Conservation (phyloP, 2,797 vertebrate genomes). For the Craterocephalus amniculus region DNA sequence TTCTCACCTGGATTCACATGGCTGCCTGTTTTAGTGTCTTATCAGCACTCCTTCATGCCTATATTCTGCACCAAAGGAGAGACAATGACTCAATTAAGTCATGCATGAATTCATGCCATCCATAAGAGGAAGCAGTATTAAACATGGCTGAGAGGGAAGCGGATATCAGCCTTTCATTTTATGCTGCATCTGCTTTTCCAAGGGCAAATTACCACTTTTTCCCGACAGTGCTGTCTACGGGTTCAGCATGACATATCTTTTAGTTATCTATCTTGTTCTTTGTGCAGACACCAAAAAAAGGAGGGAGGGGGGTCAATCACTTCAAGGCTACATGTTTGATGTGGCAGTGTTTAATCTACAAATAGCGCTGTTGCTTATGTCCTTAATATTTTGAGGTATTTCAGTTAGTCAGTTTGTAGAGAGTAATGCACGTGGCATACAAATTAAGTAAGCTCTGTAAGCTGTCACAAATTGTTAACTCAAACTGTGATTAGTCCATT, state of each 20-base stretch:
- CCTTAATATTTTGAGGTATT: background rate
- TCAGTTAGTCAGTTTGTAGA: background rate
- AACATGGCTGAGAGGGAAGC: constrained; percentile 32
- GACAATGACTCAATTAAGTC: constrained; percentile 64
- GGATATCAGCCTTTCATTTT: constrained; percentile 29
- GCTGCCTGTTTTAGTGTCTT: constrained; percentile 62
- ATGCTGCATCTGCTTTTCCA: constrained; percentile 46
- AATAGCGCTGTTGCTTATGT: background rate
- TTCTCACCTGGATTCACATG: constrained; percentile 41
- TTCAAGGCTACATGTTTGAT: background rate
- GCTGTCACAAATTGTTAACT: background rate
- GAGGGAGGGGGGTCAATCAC: no score
- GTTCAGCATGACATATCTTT: background rate
- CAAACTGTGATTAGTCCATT: background rate
- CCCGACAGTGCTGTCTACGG: background rate
- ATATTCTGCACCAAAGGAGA: constrained; percentile 49
- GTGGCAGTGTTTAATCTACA: background rate
- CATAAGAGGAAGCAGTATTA: constrained; percentile 39
- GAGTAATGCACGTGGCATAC: background rate
- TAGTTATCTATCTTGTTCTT: background rate
- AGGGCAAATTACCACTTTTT: constrained; percentile 29
- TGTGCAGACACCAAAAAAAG: background rate
- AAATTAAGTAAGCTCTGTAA: background rate
- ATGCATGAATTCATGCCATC: constrained; percentile 40
- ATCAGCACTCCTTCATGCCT: constrained; percentile 71